Evolutionary conservation across 2,113 vertebrate genomes (phyloP), one percentile per base, ranked within the genome.

Genomic region (Oncorhynchus kisutch): DNA sequence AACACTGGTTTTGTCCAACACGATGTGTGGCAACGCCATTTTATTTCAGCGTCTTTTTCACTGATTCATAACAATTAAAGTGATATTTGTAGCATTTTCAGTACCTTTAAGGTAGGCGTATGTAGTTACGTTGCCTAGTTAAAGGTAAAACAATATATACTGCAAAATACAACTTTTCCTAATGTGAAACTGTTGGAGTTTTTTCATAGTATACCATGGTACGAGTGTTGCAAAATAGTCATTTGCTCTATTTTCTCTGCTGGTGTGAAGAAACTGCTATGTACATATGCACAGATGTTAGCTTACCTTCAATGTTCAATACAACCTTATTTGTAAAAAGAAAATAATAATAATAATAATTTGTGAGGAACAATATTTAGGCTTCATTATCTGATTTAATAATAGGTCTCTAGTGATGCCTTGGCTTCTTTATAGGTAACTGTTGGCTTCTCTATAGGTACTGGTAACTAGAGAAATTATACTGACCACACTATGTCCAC

Each of bases 31-130:
- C 51, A 54, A 54, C 1, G 78, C 74, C 16, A 54, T 91, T 88
- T 90, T 81, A 85, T 74, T 67, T 67, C 79, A 78, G 78, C 77
- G 81, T 83, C 82, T 24, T 14, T 84, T 64, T 70, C 76, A 82
- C 76, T 75, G 80, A 84, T 77, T 80, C 73, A 70, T 88, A 84
- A 87, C 85, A 85, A 78, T 79, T 79, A 84, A 51, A 79, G 85
- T 82, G 71, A 86, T 91, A 85, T 91, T 92, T 89, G 91, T 93
- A 92, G 92, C 88, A 92, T 91, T 89, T 87, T 86, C 83, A 73
- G 80, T 82, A 88, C 62, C 84, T 85, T 85, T 83, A 82, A 18
- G 31, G 81, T 88, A 89, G 88, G 82, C 20, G 2, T 88, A 79
- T 86, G 85, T 81, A 18, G 81, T 79, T 89, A 80, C 82, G 73